Conservation (phyloP, 2,113 vertebrate genomes). For the Stictonetta naevosa region DNA sequence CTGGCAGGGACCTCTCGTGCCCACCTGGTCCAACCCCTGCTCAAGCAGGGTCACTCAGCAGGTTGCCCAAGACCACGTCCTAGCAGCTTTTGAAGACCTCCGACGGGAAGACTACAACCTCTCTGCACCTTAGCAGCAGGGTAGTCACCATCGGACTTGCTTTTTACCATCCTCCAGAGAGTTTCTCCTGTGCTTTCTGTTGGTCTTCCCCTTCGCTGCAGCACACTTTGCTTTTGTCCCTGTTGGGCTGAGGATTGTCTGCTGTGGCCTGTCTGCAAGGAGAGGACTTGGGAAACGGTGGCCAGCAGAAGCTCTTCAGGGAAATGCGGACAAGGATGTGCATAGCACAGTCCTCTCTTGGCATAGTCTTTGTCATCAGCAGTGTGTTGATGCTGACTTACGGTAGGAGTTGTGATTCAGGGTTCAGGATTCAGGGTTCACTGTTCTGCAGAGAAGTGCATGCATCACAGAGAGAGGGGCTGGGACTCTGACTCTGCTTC, state of each 20-base stretch:
- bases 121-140: not conserved
- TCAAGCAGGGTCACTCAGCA: too few species aligned
- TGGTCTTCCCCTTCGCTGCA: not conserved
- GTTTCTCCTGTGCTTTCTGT: not conserved
- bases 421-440: not conserved
- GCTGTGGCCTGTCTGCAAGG: not conserved
- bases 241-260: not conserved
- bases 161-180: not conserved
- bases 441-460: not conserved
- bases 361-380: not conserved
- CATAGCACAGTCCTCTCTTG: fast-evolving
- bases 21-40: too few species aligned
- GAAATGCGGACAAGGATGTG: not conserved
- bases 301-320: not conserved
- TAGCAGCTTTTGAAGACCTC: too few species aligned
- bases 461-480: not conserved
- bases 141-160: not conserved
- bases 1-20: too few species aligned
- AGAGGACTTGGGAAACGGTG: not conserved
- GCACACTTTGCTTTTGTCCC: not conserved
- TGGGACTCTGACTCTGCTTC: not conserved
- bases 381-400: fast-evolving
- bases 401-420: not conserved
- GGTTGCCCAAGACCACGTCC: too few species aligned
- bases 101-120: too few species aligned